phyloP scores from a whole-genome alignment of 1,140 invertebrate genomes.

The Druon quercuslanigerum region DNA sequence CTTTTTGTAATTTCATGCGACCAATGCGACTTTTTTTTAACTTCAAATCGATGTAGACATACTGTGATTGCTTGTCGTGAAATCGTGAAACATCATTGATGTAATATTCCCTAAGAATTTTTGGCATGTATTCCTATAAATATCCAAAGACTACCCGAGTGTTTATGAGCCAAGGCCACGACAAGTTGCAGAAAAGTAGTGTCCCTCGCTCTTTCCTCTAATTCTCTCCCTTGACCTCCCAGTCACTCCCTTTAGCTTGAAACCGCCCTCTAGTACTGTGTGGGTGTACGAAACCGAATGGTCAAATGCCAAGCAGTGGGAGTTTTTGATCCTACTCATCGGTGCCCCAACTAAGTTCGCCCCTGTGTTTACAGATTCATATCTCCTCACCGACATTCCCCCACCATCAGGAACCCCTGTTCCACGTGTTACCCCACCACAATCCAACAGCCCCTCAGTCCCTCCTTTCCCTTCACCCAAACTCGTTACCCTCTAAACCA shows the following conservation, averaged over 20 bases:
- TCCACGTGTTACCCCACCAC: conserved; percentile 3
- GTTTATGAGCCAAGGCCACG: conserved; percentile 41
- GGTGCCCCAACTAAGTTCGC: conserved; percentile 37
- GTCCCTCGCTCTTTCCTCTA: neutral
- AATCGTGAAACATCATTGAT: too few species aligned
- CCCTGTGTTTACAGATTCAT: conserved; percentile 53
- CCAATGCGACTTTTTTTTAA: too few species aligned
- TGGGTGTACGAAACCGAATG: too few species aligned
- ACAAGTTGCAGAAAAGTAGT: conserved; percentile 39
- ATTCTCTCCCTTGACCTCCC: neutral
- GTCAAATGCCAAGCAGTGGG: neutral
- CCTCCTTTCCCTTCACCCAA: neutral
- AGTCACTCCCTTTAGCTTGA: neutral
- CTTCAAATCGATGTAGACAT: too few species aligned
- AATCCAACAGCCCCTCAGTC: neutral
- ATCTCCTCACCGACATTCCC: conserved; percentile 33
- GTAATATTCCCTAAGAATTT: too few species aligned
- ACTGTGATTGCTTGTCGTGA: too few species aligned
- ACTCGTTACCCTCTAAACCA: neutral
- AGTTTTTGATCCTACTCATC: conserved; percentile 41
- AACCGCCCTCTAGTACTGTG: neutral
- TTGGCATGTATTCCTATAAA: too few species aligned
- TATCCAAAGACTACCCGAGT: neutral
- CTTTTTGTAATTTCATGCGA: too few species aligned
- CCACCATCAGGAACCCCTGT: neutral